Percentiles rank a stretch among this genome's conserved stretches.
These are phyloP conservation scores for Falco novaeseelandiae DNA, from an alignment of 2,797 vertebrate species.

Conservation along the genomic window DNA sequence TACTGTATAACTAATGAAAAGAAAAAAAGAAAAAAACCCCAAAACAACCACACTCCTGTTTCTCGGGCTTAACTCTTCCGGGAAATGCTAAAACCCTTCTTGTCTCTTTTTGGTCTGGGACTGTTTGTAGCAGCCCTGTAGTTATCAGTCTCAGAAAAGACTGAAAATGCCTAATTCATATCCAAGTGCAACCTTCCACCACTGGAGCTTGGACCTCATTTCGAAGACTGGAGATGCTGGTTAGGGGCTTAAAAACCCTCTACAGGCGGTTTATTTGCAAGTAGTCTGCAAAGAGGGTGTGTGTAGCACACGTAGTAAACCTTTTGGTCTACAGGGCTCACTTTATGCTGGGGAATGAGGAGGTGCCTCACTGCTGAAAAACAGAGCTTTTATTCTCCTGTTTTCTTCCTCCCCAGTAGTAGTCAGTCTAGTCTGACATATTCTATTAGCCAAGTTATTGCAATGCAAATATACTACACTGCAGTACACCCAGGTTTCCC, in stretches of 20 bases:
- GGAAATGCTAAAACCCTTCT: background rate
- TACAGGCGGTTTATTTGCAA: background rate
- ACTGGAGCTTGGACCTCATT: background rate
- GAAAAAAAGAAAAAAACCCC: background rate
- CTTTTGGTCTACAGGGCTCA: background rate
- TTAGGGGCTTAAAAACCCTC: background rate
- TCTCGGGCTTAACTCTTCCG: background rate
- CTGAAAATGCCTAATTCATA: background rate
- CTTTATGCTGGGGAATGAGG: background rate
- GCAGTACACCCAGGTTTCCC: background rate
- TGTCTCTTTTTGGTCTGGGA: rapidly evolving
- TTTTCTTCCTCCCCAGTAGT: background rate
- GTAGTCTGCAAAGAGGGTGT: background rate
- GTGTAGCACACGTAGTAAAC: background rate
- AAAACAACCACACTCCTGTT: background rate
- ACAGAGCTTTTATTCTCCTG: background rate
- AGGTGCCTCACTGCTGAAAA: background rate
- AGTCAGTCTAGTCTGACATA: background rate
- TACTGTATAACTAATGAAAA: background rate
- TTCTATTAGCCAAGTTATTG: background rate
- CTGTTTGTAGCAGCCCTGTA: background rate
- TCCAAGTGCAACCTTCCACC: background rate
- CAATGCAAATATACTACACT: background rate
- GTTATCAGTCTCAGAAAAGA: background rate
- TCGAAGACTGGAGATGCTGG: background rate